Evolutionary conservation across 2,113 vertebrate species (phyloP).

Genomic region (Stegostoma tigrinum): DNA sequence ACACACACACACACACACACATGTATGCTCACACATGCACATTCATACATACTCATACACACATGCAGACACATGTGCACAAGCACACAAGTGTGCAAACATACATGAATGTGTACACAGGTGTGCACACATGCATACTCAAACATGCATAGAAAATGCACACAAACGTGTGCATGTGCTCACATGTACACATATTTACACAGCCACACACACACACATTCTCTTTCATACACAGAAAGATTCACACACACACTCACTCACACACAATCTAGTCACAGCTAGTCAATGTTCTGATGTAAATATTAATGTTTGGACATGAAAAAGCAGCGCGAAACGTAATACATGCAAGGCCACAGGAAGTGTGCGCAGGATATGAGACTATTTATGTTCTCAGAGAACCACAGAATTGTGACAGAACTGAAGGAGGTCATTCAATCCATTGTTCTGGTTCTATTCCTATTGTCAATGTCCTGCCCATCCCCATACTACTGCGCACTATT

Average conservation of each 20-base stretch:
- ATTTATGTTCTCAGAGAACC: not conserved
- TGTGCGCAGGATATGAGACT: not conserved
- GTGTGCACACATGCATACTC: not conserved
- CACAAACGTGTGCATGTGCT: no score
- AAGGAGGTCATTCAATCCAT: no score
- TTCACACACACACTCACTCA: not conserved
- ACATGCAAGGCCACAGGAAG: not conserved
- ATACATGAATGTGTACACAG: not conserved
- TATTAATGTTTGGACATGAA: no score
- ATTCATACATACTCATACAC: not conserved
- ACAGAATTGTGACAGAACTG: no score
- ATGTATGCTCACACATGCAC: not conserved
- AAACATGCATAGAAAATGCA: not conserved
- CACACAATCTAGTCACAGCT: not conserved
- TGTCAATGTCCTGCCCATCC: no score
- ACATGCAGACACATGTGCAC: not conserved
- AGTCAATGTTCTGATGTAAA: not conserved
- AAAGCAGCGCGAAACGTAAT: not conserved
- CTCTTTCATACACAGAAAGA: not conserved
- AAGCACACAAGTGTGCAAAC: no score
- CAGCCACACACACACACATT: not conserved
- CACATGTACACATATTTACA: not conserved
- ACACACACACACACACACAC: no score
- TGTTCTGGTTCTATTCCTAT: no score
- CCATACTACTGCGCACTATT: no score